A percentile compares a stretch with the other conserved stretches of the same genome.
Evolutionary conservation across 2,888 invertebrate genomes (phyloP).

Genomic region (Tenthredo amoena): DNA sequence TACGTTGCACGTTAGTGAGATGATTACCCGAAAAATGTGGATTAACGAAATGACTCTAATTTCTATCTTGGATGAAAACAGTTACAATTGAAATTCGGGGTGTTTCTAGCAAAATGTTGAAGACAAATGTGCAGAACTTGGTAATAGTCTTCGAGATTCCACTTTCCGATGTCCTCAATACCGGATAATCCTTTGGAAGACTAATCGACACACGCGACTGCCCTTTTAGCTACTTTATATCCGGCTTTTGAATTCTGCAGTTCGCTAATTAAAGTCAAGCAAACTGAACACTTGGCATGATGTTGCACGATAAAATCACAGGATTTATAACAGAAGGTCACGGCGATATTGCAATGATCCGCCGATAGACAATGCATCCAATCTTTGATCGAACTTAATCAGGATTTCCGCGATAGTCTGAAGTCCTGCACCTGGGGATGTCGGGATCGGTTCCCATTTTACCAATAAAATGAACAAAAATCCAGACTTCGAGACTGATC

Average conservation of each 20-base stretch:
- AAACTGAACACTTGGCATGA: conserved; percentile 7
- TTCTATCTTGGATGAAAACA: background rate
- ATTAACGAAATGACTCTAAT: background rate
- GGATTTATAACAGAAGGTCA: background rate
- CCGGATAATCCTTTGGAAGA: background rate
- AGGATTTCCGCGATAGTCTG: background rate
- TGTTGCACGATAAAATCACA: conserved; percentile 25
- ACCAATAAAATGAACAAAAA: background rate
- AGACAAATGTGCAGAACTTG: background rate
- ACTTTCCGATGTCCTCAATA: background rate
- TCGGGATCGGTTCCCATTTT: background rate
- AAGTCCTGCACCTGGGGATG: background rate
- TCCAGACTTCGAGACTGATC: background rate
- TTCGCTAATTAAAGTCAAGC: background rate
- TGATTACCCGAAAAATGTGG: background rate
- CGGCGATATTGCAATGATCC: background rate
- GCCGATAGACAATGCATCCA: background rate
- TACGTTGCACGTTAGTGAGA: background rate
- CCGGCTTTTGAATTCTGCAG: background rate
- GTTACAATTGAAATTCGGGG: background rate
- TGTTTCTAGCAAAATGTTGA: background rate
- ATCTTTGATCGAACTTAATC: background rate
- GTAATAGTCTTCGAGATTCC: background rate
- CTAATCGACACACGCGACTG: background rate
- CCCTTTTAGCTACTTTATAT: background rate